These are phyloP conservation scores for Chrysolina oricalcia DNA, from an alignment of 2,888 invertebrate species.

Conservation along the genomic window DNA sequence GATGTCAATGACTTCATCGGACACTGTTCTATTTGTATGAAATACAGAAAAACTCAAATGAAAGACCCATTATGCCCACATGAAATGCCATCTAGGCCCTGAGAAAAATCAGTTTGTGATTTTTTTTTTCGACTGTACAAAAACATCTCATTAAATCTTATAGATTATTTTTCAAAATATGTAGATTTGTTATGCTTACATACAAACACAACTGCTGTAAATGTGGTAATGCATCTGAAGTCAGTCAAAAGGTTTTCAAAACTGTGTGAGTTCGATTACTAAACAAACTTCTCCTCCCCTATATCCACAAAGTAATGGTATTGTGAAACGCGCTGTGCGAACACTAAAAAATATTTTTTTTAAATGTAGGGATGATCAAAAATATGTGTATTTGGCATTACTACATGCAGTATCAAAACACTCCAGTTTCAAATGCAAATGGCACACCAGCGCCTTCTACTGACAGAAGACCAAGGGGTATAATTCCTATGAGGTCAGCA, in stretches of 20 bases:
- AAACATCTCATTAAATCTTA: not conserved
- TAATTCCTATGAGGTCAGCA: too few relatives aligned
- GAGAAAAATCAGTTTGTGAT: not conserved
- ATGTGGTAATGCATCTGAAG: not conserved
- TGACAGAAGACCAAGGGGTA: too few relatives aligned
- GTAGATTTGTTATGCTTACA: not conserved
- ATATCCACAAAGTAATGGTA: slow-evolving; percentile 3
- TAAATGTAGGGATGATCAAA: too few relatives aligned
- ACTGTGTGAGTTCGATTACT: not conserved
- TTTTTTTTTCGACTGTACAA: not conserved
- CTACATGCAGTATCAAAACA: too few relatives aligned
- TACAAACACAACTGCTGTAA: not conserved
- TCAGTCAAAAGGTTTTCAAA: not conserved
- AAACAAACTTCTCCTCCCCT: not conserved
- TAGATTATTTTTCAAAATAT: slow-evolving; percentile 9
- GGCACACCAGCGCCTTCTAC: too few relatives aligned
- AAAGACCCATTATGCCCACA: not conserved
- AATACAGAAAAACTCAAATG: not conserved
- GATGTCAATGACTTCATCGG: not conserved
- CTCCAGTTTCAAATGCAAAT: too few relatives aligned
- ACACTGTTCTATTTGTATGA: not conserved
- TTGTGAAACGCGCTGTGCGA: not conserved
- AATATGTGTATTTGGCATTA: too few relatives aligned
- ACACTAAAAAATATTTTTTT: too few relatives aligned
- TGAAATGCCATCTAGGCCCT: too few relatives aligned